Base-by-base conservation (phyloP, 2,113 vertebrate genomes). In the Nothobranchius kuhntae region DNA sequence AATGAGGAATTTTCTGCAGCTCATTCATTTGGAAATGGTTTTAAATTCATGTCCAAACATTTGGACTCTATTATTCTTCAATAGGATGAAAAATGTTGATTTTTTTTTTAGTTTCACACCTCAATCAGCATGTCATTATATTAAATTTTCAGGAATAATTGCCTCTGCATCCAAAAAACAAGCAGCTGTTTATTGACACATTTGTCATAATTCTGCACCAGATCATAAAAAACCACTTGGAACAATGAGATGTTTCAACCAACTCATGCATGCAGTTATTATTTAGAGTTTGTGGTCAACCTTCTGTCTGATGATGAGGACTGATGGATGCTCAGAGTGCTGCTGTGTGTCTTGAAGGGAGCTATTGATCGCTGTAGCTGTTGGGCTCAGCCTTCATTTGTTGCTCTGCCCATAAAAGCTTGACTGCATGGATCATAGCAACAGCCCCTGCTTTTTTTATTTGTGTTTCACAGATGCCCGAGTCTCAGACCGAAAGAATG, bases 361-460 rank as follows among this genome's bases (percentile, higher is more conserved):
- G 77, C 67, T 93, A 92, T 92, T 91, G 91, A 93, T 92, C 50
- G 80, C 78, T 86, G 86, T 80, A 91, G 85, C 84, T 80, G 72
- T 85, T 86, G 87, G 88, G 88, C 91, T 90, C 82, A 62, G 81
- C 74, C 86, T 89, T 82, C 82, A 91, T 93, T 91, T 89, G 90
- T 89, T 90, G 89, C 88, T 90, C 86, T 78, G 85, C 75, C 58
- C 77, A 71, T 86, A 58, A 85, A 84, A 80, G 79, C 77, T 63
- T 74, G 63, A 78, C 86, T 82, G 75, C 78, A 65, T 77, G 86
- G 81, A 87, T 88, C 83, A 81, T 77, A 86, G 75, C 71, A 83
- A 86, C 70, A 71, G 80, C 74, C 67, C 44, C 35, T 12, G 56
- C 73, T 74, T 61, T 72, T 78, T 17, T 4, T 13, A 21, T 21